These are phyloP conservation scores for Bombyx huttoni DNA, from an alignment of 2,888 invertebrate genomes.

Conservation along the genomic window DNA sequence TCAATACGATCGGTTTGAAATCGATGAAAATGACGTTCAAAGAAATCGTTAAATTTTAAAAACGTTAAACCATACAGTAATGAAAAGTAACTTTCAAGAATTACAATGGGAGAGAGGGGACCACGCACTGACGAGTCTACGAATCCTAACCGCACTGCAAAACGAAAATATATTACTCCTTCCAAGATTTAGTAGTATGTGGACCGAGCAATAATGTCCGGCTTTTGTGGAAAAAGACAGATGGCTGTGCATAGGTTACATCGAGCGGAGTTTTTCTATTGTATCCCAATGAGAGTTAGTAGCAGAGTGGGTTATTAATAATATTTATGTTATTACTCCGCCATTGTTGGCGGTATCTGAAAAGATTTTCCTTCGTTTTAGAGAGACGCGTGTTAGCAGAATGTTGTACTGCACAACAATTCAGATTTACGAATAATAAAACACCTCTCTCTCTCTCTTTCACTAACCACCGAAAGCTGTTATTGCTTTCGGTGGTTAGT, in stretches of 20 bases:
- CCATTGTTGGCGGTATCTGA: conserved; percentile 39
- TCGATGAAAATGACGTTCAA: no score
- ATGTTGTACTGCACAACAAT: neutral
- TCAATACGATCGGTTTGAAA: no score
- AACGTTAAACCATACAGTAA: neutral
- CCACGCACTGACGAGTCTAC: conserved; percentile 40
- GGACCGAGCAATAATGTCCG: conserved; percentile 75
- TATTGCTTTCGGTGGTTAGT: no score
- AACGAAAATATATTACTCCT: conserved; percentile 74
- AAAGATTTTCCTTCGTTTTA: conserved; percentile 39
- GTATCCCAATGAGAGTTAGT: conserved; percentile 63
- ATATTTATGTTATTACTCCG: conserved; percentile 54
- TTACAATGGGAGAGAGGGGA: neutral
- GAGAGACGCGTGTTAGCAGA: conserved; percentile 14
- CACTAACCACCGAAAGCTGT: no score
- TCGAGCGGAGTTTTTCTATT: conserved; percentile 66
- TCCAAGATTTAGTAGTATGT: conserved; percentile 74
- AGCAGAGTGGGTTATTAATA: conserved; percentile 56
- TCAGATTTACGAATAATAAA: no score
- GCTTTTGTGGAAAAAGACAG: conserved; percentile 74
- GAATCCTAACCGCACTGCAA: conserved; percentile 60
- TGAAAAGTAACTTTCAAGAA: neutral
- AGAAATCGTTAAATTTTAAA: no score
- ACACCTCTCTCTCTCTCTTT: no score
- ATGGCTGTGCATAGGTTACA: conserved; percentile 71